phyloP scores from a whole-genome alignment of 2,888 invertebrate genomes.

The Busseola fusca region DNA sequence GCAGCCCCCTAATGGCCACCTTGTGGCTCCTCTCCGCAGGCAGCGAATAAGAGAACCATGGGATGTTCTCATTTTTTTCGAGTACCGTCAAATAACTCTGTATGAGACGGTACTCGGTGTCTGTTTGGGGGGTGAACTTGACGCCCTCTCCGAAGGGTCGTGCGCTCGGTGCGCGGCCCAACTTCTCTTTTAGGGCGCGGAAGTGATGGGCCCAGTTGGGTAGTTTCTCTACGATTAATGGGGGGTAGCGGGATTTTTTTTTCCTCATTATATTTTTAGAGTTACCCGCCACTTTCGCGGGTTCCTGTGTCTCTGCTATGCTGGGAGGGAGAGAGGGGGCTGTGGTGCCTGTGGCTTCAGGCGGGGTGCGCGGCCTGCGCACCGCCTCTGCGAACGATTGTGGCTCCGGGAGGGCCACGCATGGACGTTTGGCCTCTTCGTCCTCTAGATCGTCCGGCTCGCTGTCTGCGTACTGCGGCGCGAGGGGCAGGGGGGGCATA shows the following conservation, averaged over 20 bases:
- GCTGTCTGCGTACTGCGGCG: background rate
- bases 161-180: slow-evolving; percentile 41
- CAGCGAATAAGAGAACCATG: no score
- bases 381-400: background rate
- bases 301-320: no score
- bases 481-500: background rate
- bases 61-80: no score
- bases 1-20: no score
- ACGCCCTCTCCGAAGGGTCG: no score
- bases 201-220: slow-evolving; percentile 52
- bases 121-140: background rate
- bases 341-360: background rate
- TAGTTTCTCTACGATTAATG: slow-evolving; percentile 48
- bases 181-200: background rate
- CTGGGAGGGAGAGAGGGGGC: background rate
- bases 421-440: background rate
- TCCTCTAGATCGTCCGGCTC: background rate
- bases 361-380: background rate
- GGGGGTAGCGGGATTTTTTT: slow-evolving; percentile 31
- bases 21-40: no score
- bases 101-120: no score
- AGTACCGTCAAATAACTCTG: no score
- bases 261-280: no score
- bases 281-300: no score
- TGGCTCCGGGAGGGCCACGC: background rate